Conservation (phyloP, 2,797 vertebrate genomes). For the Anguilla marmorata region DNA sequence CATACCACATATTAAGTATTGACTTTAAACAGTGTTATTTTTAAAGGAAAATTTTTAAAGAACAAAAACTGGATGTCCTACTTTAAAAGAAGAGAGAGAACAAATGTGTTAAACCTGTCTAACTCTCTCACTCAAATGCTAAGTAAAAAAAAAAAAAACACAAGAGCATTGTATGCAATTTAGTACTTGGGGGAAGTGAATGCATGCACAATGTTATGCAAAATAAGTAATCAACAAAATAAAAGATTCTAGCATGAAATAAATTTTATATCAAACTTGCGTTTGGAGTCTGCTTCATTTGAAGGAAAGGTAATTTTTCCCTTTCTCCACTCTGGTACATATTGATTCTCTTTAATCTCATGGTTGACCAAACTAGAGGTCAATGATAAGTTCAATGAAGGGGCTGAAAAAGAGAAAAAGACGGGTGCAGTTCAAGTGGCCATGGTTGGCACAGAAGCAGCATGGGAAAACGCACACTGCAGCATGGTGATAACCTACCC, state of each 20-base stretch:
- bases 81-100: constrained; percentile 62
- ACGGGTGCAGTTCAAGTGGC: background rate
- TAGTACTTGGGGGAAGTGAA: constrained; percentile 90
- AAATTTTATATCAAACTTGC: constrained; percentile 93
- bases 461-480: constrained; percentile 15
- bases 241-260: constrained; percentile 98
- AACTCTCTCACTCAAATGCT: constrained; percentile 62
- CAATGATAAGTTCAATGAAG: constrained; percentile 58
- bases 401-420: constrained; percentile 58
- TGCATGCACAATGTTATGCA: constrained; percentile 99
- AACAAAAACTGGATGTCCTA: constrained; percentile 58
- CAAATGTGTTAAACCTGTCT: constrained; percentile 62
- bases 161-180: constrained; percentile 72
- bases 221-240: constrained; percentile 76
- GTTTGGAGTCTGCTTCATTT: constrained; percentile 79
- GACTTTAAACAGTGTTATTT: constrained; percentile 72
- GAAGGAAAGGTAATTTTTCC: constrained; percentile 66
- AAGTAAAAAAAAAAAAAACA: constrained; percentile 57
- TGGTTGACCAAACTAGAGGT: constrained; percentile 47
- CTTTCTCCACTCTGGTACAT: constrained; percentile 52
- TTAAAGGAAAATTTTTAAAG: constrained; percentile 47
- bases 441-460: constrained; percentile 19
- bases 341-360: constrained; percentile 61
- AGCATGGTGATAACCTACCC: constrained; percentile 26
- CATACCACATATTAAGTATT: constrained; percentile 69